phyloP scores from a whole-genome alignment of 2,888 invertebrate species.

The Chrysomela aeneicollis region DNA sequence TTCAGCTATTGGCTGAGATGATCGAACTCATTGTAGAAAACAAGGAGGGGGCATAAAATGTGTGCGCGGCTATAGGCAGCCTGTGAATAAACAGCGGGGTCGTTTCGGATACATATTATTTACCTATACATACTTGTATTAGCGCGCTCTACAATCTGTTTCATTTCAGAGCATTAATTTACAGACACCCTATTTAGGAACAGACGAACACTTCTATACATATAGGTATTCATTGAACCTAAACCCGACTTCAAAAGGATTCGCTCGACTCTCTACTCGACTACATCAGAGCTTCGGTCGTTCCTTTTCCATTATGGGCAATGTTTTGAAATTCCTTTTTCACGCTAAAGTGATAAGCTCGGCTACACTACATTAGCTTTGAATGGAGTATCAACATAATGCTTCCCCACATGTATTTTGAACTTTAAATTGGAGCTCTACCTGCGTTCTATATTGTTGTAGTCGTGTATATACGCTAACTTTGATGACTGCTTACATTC shows the following conservation, averaged over 20 bases:
- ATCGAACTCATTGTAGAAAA: too few relatives aligned
- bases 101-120: too few relatives aligned
- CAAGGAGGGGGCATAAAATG: too few relatives aligned
- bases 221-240: background rate
- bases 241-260: background rate
- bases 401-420: conserved; percentile 24
- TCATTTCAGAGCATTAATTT: too few relatives aligned
- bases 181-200: too few relatives aligned
- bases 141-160: too few relatives aligned
- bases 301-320: conserved; percentile 20
- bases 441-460: background rate
- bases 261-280: background rate
- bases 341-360: conserved; percentile 29
- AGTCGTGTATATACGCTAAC: background rate
- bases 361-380: conserved; percentile 32
- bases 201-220: too few relatives aligned
- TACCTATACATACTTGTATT: too few relatives aligned
- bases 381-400: conserved; percentile 28
- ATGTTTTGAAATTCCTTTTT: conserved; percentile 30
- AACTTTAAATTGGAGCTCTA: conserved; percentile 22
- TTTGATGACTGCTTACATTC: background rate
- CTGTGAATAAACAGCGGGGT: too few relatives aligned
- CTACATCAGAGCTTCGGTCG: background rate
- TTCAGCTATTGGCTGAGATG: too few relatives aligned
- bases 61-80: too few relatives aligned